Base-by-base conservation (phyloP, 1,140 invertebrate species). In the Riptortus pedestris region DNA sequence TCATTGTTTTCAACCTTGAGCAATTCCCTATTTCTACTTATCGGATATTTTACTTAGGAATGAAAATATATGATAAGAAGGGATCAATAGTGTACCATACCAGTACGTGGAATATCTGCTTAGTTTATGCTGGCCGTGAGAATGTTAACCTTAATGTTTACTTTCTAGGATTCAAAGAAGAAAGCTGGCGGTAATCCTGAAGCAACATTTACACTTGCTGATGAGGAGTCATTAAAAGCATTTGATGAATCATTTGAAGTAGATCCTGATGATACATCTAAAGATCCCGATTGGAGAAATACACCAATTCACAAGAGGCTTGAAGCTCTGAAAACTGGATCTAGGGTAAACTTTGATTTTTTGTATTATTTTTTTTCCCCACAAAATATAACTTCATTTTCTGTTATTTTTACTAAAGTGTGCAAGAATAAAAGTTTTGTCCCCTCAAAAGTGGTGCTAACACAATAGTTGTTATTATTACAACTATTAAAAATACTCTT, bases 231-330 rank as follows among this genome's bases (percentile, higher is more conserved):
- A 1, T 24, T 55, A 4, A 18, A 14, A 14, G 51, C 24, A 24
- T 55, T 55, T 55, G 51, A 55, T 26, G 24, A 22, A 24, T 55
- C 51, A 4, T 7, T 12, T 24, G 51, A 55, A 55, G 24, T 55
- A 24, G 51, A 55, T 55, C 5, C 24, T 26, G 51, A 55, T 55
- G 51, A 55, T 26, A 18, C 51, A 24, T 18, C 22, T 1, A 55
- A 55, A 24, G 51, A 55, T 55, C 51, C 51, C 22, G 51, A 55
- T 55, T 55, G 51, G 51, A 22, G 51, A 7, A 55, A 55, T 16
- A 55, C 51, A 24, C 51, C 51, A 5, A 55, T 55, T 18, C 18
- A 18, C 22, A 55, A 24, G 51, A 55, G 51, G 26, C 20, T 55
- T 24, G 12, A 26, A 24, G 51, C 51, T 24, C 22, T 55, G 5